These are phyloP conservation scores for Cebidichthys violaceus DNA, from an alignment of 2,113 vertebrate genomes.

Conservation along the genomic window DNA sequence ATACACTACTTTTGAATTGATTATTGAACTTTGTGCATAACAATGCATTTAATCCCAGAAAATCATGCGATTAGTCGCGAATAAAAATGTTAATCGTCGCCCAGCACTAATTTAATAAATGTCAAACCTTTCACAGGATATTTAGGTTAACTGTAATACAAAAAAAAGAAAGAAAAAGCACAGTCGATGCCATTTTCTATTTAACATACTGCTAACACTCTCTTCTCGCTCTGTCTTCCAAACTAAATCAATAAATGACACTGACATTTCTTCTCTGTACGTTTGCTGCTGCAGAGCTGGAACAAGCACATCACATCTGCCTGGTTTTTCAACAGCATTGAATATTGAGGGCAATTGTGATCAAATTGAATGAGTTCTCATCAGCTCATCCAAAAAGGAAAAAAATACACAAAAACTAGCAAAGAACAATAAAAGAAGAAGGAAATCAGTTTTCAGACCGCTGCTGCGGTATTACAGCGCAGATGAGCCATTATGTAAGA, in stretches of 20 bases:
- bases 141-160: background rate
- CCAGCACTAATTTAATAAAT: too few relatives aligned
- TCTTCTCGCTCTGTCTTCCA: background rate
- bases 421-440: constrained; percentile 40
- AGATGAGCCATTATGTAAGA: constrained; percentile 58
- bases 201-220: background rate
- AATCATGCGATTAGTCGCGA: too few relatives aligned
- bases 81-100: too few relatives aligned
- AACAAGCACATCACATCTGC: constrained; percentile 21
- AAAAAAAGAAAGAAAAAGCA: background rate
- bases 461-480: constrained; percentile 27
- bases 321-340: constrained; percentile 54
- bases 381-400: constrained; percentile 51
- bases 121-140: background rate
- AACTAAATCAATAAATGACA: background rate
- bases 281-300: background rate
- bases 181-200: background rate
- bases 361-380: constrained; percentile 63
- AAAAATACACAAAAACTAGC: constrained; percentile 54
- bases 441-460: constrained; percentile 23
- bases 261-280: background rate
- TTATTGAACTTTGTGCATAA: too few relatives aligned
- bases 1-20: too few relatives aligned
- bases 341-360: constrained; percentile 66
- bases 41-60: too few relatives aligned